phyloP scores from a whole-genome alignment of 2,113 vertebrate genomes.

The Silurus asotus region DNA sequence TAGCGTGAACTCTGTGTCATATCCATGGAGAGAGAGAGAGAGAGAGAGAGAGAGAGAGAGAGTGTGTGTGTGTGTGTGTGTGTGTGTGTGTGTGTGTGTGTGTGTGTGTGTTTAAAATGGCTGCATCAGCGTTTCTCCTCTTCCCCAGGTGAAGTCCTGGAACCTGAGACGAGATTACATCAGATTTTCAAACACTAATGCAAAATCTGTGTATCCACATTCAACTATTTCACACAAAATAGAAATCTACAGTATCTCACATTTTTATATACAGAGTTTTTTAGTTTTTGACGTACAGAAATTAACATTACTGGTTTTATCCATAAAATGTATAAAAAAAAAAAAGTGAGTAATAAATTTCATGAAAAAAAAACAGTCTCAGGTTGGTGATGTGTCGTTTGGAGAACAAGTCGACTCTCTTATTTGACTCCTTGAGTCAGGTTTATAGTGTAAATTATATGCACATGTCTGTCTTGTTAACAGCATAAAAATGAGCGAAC shows the following conservation, averaged over 20 bases:
- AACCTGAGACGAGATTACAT: not conserved
- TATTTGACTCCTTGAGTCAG: not conserved
- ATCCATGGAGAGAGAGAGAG: not conserved
- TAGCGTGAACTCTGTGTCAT: not conserved
- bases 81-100: slow-evolving; percentile 16
- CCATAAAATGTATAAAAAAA: not conserved
- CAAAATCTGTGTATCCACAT: not conserved
- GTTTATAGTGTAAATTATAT: too few relatives aligned
- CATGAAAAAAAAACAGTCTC: not conserved
- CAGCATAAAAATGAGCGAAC: too few relatives aligned
- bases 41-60: too few relatives aligned
- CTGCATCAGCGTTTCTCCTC: not conserved
- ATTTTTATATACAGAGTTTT: not conserved
- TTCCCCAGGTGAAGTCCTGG: not conserved
- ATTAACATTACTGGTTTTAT: not conserved
- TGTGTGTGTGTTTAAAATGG: not conserved
- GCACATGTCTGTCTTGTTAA: too few relatives aligned
- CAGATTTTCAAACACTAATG: not conserved
- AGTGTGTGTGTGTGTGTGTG: not conserved
- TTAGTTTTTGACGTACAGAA: not conserved
- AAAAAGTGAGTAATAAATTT: not conserved
- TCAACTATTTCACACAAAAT: not conserved
- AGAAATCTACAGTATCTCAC: not conserved
- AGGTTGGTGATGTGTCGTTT: not conserved
- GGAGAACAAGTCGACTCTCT: not conserved